A percentile compares a stretch with the other conserved stretches of the same genome.
These are phyloP conservation scores for Triplophysa dalaica DNA, from an alignment of 2,113 vertebrate genomes.

Conservation along the genomic window DNA sequence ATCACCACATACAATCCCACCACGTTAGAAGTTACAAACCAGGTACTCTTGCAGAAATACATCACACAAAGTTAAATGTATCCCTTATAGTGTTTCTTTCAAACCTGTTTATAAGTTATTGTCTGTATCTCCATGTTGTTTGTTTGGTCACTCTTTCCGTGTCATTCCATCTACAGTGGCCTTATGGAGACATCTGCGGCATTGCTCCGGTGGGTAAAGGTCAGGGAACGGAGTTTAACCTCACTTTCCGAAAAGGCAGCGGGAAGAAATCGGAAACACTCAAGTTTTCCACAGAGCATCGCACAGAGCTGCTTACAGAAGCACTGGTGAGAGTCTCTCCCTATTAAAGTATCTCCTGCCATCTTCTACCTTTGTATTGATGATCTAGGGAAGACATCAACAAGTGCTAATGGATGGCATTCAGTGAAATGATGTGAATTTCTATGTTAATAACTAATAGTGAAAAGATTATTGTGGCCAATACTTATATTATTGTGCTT, in stretches of 20 bases:
- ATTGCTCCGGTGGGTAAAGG: constrained; percentile 94
- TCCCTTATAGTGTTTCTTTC: not conserved
- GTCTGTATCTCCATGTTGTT: not conserved
- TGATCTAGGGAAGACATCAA: not conserved
- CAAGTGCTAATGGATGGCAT: not conserved
- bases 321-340: constrained; percentile 82
- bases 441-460: no score
- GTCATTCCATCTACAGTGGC: constrained; percentile 79
- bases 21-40: constrained; percentile 98
- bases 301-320: constrained; percentile 97
- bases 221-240: constrained; percentile 95
- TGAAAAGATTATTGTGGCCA: no score
- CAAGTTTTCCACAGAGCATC: constrained; percentile 98
- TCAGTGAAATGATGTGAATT: no score
- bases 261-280: constrained; percentile 97
- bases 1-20: constrained; percentile 97
- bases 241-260: constrained; percentile 96
- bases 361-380: not conserved
- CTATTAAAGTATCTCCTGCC: not conserved
- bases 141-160: not conserved
- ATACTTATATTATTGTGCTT: no score
- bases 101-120: not conserved
- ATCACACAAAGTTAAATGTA: not conserved
- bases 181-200: constrained; percentile 97
- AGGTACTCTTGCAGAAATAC: constrained; percentile 73